Base-by-base conservation (phyloP, 2,797 vertebrate species). In the Malurus splendens region DNA sequence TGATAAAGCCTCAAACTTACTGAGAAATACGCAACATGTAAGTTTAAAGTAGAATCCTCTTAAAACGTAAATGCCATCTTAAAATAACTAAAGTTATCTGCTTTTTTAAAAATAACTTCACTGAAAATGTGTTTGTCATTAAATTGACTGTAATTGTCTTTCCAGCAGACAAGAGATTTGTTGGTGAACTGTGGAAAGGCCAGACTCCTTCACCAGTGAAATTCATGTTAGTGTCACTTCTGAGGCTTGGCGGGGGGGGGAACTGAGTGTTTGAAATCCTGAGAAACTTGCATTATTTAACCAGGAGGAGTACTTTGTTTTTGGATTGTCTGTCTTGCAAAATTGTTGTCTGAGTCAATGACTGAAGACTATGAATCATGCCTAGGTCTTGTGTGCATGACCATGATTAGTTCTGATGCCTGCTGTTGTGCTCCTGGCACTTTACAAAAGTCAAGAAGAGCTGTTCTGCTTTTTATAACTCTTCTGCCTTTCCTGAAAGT, bases 361-460 rank as follows among this genome's bases (percentile, higher is more conserved):
- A 70, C 66, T 62, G 76, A 70, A 66, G 75, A 36, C 52, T 38
- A 18, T 93, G 85, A 94, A 25, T 92, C 89, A 86, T 4, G 27
- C 24, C 18, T 54, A 57, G 36, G 30, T 90, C 75, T 73, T 64
- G 36, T 77, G 64, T 79, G 71, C 60, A 4, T 81, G 82, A 55
- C 66, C 59, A 14, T 20, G 70, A 41, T 52, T 73, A 77, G 42
- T 76, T 84, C 56, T 14, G 25, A 2, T 0, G 2, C 18, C 64
- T 64, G 33, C 60, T 67, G 22, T 30, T 81, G 27, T 77, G 79
- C 61, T 87, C 42, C 10, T 55, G 54, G 38, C 3, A 4, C 28
- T 84, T 75, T 12, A 11, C 12, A 42, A 22, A 62, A 54, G 48
- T 48, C 66, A 38, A 3, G 56, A 38, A 64, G 32, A 32, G 18